A percentile compares a stretch with the other conserved stretches of the same genome.
Evolutionary conservation across 2,888 invertebrate genomes (phyloP).

Genomic region (Clivina fossor): DNA sequence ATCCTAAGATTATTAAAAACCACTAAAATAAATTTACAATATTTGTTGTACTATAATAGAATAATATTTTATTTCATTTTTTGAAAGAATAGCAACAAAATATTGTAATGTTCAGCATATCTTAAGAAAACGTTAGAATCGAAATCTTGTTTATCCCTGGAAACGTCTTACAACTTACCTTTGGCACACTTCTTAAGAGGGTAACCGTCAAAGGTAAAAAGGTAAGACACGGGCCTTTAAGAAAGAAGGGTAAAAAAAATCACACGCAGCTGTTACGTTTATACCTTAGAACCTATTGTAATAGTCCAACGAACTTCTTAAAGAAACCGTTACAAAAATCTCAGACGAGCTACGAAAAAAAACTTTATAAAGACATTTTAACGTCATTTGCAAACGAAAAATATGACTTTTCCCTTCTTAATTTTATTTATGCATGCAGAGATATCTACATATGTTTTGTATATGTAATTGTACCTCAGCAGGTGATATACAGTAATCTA

Average conservation of each 20-base stretch:
- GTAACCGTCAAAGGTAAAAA: conserved; percentile 20
- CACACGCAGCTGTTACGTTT: conserved; percentile 20
- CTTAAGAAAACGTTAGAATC: too few relatives aligned
- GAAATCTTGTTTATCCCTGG: conserved; percentile 6
- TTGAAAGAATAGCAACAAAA: too few relatives aligned
- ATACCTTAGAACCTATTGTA: conserved; percentile 12
- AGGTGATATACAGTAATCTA: conserved; percentile 15
- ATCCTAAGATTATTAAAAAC: too few relatives aligned
- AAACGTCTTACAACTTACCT: too few relatives aligned
- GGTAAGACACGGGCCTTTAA: conserved; percentile 8
- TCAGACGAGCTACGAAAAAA: too few relatives aligned
- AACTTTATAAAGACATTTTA: too few relatives aligned
- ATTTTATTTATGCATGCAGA: neutral
- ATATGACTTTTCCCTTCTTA: too few relatives aligned
- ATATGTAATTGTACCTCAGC: neutral
- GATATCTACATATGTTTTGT: conserved; percentile 1
- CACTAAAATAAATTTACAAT: too few relatives aligned
- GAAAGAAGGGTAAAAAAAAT: conserved; percentile 25
- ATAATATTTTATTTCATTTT: too few relatives aligned
- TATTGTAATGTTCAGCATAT: too few relatives aligned
- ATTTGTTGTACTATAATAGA: too few relatives aligned
- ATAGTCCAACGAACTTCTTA: conserved; percentile 23
- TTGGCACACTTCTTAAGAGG: conserved; percentile 26
- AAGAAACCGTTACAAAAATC: conserved; percentile 31
- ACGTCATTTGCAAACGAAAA: too few relatives aligned